These are phyloP conservation scores for Heliconius hewitsoni DNA, from an alignment of 1,140 invertebrate species.

Conservation along the genomic window DNA sequence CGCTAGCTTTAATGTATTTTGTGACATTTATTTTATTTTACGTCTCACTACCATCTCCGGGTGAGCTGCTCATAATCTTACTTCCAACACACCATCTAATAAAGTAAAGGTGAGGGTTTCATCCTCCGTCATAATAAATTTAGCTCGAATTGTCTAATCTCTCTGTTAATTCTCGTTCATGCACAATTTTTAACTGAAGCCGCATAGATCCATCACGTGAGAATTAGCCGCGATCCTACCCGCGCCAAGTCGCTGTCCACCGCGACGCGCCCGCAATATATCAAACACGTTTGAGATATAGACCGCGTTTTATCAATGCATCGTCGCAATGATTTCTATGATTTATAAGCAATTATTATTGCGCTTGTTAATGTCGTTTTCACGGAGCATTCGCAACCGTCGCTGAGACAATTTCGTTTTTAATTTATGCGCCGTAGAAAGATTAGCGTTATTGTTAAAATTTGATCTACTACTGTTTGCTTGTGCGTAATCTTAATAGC, in stretches of 20 bases:
- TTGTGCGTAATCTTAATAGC: neutral
- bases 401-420: slow-evolving; percentile 63
- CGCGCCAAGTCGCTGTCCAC: slow-evolving; percentile 71
- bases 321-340: slow-evolving; percentile 77
- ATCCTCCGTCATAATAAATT: neutral
- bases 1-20: slow-evolving; percentile 29
- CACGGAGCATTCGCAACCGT: slow-evolving; percentile 67
- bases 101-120: neutral
- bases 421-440: slow-evolving; percentile 55
- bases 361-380: slow-evolving; percentile 75
- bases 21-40: slow-evolving; percentile 27
- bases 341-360: slow-evolving; percentile 80
- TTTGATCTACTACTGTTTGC: slow-evolving; percentile 13
- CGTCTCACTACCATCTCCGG: slow-evolving; percentile 7
- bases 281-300: slow-evolving; percentile 76
- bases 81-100: neutral
- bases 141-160: slow-evolving; percentile 23
- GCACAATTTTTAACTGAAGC: slow-evolving; percentile 39
- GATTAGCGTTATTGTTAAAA: slow-evolving; percentile 34
- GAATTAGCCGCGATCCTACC: slow-evolving; percentile 66
- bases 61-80: neutral
- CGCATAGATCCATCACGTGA: slow-evolving; percentile 71
- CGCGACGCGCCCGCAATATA: slow-evolving; percentile 70
- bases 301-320: slow-evolving; percentile 78
- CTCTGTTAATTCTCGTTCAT: slow-evolving; percentile 29